A percentile compares a stretch with the other conserved stretches of the same genome.
phyloP scores from a whole-genome alignment of 2,888 invertebrate genomes.

The Eudasyphora cyanicolor region DNA sequence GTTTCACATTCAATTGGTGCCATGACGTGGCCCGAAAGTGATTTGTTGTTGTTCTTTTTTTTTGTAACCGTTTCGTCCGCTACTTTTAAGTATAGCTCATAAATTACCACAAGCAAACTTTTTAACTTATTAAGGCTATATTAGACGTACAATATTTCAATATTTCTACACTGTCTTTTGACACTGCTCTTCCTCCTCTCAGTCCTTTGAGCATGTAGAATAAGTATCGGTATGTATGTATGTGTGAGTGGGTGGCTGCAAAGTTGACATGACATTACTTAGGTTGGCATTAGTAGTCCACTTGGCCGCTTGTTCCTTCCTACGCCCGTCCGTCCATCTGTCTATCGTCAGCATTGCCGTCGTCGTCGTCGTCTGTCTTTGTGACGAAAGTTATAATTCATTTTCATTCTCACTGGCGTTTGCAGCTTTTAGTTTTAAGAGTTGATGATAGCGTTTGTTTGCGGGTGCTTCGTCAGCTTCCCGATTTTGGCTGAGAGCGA shows the following conservation, averaged over 20 bases:
- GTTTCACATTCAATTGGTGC: too few species aligned
- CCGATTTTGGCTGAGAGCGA: too few species aligned
- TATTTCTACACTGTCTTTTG: not conserved
- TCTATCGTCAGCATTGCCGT: too few species aligned
- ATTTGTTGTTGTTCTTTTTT: too few species aligned
- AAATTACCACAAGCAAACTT: conserved; percentile 38
- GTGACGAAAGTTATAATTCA: conserved; percentile 26
- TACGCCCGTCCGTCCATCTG: not conserved
- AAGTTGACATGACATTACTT: not conserved
- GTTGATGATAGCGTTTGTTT: conserved; percentile 33
- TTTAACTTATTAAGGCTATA: conserved; percentile 37
- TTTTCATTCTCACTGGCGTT: conserved; percentile 19
- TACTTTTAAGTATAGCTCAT: not conserved
- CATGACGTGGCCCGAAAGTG: too few species aligned
- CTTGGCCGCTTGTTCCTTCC: not conserved
- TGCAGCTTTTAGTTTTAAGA: conserved; percentile 15
- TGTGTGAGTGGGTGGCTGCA: not conserved
- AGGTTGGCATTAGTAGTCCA: not conserved
- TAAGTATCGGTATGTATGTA: not conserved
- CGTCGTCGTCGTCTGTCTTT: not conserved
- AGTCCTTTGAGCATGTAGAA: not conserved
- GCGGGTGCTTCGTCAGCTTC: not conserved
- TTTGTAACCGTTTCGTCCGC: not conserved
- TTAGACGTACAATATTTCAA: conserved; percentile 28
- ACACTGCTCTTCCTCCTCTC: not conserved